phyloP scores from a whole-genome alignment of 2,113 vertebrate species.

The Nasalis larvatus region DNA sequence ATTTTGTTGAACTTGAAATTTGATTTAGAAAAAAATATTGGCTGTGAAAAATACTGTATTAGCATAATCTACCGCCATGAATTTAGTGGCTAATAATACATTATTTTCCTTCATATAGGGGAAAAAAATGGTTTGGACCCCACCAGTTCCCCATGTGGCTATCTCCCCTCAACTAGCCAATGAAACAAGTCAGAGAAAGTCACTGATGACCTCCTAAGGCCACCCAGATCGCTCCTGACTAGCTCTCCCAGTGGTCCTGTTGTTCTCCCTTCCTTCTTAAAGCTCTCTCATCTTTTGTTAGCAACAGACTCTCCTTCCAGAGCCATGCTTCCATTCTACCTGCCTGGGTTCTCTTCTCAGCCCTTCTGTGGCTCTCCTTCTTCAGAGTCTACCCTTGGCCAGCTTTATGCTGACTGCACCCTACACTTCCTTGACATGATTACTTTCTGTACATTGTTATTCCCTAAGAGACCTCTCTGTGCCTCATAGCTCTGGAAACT shows the following conservation, averaged over 20 bases:
- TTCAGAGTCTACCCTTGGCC: not conserved
- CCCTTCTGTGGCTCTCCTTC: not conserved
- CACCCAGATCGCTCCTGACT: not conserved
- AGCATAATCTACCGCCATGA: not conserved
- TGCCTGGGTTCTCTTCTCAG: not conserved
- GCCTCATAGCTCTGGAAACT: not conserved
- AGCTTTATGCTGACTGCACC: not conserved
- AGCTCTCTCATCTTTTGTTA: not conserved
- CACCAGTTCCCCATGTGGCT: not conserved
- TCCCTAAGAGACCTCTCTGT: not conserved
- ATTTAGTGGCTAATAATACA: not conserved
- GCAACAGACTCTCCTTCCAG: not conserved
- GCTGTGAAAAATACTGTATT: not conserved
- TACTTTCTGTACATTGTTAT: not conserved
- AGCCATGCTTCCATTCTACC: not conserved
- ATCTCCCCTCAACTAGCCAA: not conserved
- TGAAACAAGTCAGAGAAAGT: not conserved
- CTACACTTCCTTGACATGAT: not conserved
- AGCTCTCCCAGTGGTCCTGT: not conserved
- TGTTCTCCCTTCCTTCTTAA: not conserved
- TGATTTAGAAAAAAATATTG: not conserved
- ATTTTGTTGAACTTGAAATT: not conserved
- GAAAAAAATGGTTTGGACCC: not conserved
- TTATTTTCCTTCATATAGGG: not conserved
- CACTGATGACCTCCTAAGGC: not conserved